Base-by-base conservation (phyloP, 2,888 invertebrate species). In the Odontothrips loti region DNA sequence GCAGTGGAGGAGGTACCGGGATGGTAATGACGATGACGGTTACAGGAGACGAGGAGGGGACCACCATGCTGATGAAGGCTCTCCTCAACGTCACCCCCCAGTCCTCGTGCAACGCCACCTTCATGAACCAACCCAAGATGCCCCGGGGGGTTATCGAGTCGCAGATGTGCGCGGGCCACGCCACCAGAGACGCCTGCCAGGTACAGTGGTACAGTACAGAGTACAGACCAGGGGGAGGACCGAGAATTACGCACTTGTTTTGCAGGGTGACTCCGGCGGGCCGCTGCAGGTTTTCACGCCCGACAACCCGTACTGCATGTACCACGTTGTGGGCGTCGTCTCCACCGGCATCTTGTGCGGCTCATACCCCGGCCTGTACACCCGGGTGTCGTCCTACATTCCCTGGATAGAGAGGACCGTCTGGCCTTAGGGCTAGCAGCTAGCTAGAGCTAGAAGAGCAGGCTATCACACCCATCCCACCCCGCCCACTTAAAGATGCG, bases 251-350 rank as follows among this genome's bases (percentile, higher is more conserved):
- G 9, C 48, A 9, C 58, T 68, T 23, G 6, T 9, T 12, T 75
- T 75, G 27, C 68, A 75, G 68, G 68, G 68, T 27, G 68, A 75
- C 68, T 75, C 68, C 6, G 68, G 68, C 68, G 68, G 68, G 10
- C 68, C 68, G 68, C 68, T 75, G 27, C 68, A 75, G 68, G 68
- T 75, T 2, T 75, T 75, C 68, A 75, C 68, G 27, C 27, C 9
- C 27, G 12, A 75, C 27, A 27, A 23, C 68, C 68, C 68, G 11
- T 75, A 75, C 68, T 75, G 68, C 68, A 75, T 75, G 68, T 27
- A 75, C 23, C 68, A 75, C 68, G 68, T 75, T 23, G 68, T 75
- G 23, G 68, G 68, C 23, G 68, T 75, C 68, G 68, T 75, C 27
- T 75, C 68, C 23, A 1, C 23, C 11, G 68, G 68, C 68, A 75